Conservation (phyloP, 2,113 vertebrate genomes). For the Cardinalis cardinalis region DNA sequence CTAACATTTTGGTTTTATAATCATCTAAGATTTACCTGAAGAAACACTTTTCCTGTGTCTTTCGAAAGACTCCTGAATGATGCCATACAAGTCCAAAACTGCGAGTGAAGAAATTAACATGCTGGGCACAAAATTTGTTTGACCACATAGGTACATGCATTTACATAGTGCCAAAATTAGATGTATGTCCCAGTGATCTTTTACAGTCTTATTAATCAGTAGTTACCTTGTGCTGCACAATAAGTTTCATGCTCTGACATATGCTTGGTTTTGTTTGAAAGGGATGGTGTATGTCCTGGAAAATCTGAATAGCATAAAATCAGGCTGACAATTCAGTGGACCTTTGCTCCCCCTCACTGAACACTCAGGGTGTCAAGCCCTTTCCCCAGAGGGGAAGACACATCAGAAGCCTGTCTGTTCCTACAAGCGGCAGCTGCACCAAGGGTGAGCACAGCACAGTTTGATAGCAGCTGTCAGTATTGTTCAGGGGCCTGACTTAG, state of each 20-base stretch:
- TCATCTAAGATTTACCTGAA: neutral
- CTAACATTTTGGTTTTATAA: neutral
- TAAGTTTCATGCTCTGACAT: constrained; percentile 84
- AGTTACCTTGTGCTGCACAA: constrained; percentile 79
- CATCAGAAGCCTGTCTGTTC: constrained; percentile 72
- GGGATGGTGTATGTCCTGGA: constrained; percentile 74
- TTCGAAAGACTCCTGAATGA: neutral
- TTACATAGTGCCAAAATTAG: neutral
- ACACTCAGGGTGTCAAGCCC: constrained; percentile 71
- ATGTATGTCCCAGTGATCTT: constrained; percentile 39
- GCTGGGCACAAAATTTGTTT: neutral
- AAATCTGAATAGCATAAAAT: constrained; percentile 82
- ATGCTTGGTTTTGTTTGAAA: constrained; percentile 87
- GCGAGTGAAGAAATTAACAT: neutral
- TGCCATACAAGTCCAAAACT: neutral
- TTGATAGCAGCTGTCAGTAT: constrained; percentile 94
- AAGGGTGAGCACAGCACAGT: constrained; percentile 70
- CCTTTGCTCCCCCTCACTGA: constrained; percentile 74
- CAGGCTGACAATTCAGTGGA: constrained; percentile 76
- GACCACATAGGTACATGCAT: neutral
- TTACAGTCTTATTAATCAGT: constrained; percentile 66
- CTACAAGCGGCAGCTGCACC: constrained; percentile 74
- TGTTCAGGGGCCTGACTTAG: constrained; percentile 82
- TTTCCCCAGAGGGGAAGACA: constrained; percentile 74
- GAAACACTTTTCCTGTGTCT: neutral